A percentile compares a stretch with the other conserved stretches of the same genome.
These are phyloP conservation scores for Hypomesus transpacificus DNA, from an alignment of 2,113 vertebrate species.

Conservation along the genomic window DNA sequence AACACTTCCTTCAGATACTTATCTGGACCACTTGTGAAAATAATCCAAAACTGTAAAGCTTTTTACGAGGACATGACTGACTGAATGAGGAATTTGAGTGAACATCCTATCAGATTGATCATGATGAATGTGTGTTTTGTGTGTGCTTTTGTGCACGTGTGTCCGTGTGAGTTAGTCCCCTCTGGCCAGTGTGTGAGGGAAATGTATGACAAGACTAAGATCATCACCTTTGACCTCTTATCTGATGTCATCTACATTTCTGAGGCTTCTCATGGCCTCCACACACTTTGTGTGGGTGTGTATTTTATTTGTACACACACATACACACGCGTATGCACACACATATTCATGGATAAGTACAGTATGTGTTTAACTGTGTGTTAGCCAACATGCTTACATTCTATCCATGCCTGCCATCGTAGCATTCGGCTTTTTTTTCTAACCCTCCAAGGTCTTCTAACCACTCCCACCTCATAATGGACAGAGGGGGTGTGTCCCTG, in stretches of 20 bases:
- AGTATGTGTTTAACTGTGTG: background rate
- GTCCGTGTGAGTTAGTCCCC: background rate
- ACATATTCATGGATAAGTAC: background rate
- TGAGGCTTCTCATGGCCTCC: background rate
- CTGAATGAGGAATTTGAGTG: background rate
- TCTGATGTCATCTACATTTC: background rate
- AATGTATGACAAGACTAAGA: background rate
- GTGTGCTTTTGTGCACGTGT: background rate
- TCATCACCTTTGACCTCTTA: background rate
- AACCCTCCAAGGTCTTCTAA: background rate
- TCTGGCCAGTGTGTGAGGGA: background rate
- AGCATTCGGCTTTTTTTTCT: background rate
- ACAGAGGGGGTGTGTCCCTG: too few relatives aligned
- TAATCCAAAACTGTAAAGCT: conserved; percentile 28
- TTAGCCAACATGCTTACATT: too few relatives aligned
- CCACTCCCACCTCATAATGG: background rate
- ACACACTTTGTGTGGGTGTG: conserved; percentile 2
- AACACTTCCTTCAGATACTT: conserved; percentile 15
- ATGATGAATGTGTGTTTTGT: background rate
- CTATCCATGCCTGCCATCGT: too few relatives aligned
- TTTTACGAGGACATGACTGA: background rate
- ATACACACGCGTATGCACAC: background rate
- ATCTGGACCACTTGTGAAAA: conserved; percentile 22
- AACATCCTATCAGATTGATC: background rate
- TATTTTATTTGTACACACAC: background rate